Evolutionary conservation across 2,888 invertebrate genomes (phyloP), one percentile per base, ranked within the genome.

Genomic region (Aethes cnicana): DNA sequence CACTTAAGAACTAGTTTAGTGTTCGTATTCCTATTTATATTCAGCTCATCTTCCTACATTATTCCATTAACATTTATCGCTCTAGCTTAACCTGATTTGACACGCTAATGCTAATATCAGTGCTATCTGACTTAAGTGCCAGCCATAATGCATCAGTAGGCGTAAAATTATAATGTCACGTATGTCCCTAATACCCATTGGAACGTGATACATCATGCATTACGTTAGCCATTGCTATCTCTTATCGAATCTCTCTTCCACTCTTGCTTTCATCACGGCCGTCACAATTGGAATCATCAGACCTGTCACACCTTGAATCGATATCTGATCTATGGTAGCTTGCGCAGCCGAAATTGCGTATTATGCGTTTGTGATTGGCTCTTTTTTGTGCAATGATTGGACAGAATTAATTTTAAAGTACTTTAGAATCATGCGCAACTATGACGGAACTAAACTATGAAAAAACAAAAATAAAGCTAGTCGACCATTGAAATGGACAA

Each of bases 181-280:
- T 67, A 59, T 63, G 74, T 63, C 63, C 73, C 62, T 73, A 75
- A 77, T 76, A 73, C 67, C 62, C 63, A 61, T 64, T 63, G 60
- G 59, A 64, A 66, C 67, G 62, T 66, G 58, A 62, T 48, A 46
- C 69, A 63, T 68, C 68, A 73, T 75, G 63, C 58, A 63, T 81
- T 78, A 74, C 68, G 68, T 77, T 74, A 81, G 63, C 63, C 57
- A 76, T 78, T 75, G 76, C 76, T 77, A 68, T 69, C 53, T 63
- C 62, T 73, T 74, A 77, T 78, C 71, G 67, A 54, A 74, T 75
- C 72, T 74, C 61, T 59, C 44, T 58, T 55, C 62, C 59, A 74
- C 78, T 80, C 70, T 81, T 73, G 74, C 77, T 80, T 80, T 81
- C 77, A 73, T 71, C 72, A 72, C 58, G 60, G 61, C 59, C 72